phyloP scores from a whole-genome alignment of 2,113 vertebrate species.

The Eublepharis macularius region DNA sequence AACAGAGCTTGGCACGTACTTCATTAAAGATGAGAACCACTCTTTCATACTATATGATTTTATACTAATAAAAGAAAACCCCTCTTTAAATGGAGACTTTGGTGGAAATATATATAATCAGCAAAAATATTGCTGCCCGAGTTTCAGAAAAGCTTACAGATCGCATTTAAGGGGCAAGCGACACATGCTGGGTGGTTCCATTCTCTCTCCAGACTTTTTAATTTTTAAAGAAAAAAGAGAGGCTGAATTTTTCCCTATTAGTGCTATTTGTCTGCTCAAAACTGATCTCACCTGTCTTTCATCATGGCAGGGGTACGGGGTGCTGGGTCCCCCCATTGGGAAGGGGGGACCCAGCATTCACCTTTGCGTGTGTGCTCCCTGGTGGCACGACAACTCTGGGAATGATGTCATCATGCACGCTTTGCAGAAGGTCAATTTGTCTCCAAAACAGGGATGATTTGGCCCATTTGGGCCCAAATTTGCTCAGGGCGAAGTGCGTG shows the following conservation, averaged over 20 bases:
- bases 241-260: slow-evolving; percentile 29
- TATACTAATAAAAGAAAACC: slow-evolving; percentile 3
- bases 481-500: too few species aligned
- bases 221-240: too few species aligned
- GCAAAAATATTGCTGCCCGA: neutral
- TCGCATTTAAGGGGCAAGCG: neutral
- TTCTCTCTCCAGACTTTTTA: neutral
- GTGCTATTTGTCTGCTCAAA: slow-evolving; percentile 47
- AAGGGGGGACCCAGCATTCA: too few species aligned
- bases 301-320: neutral
- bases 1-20: neutral
- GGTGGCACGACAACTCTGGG: too few species aligned
- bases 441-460: too few species aligned
- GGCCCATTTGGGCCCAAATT: too few species aligned
- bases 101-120: neutral
- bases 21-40: neutral
- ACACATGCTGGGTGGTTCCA: neutral
- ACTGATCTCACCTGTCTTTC: slow-evolving; percentile 43
- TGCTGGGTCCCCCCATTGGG: too few species aligned
- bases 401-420: too few species aligned
- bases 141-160: neutral
- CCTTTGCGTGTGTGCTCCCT: too few species aligned
- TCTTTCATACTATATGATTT: neutral
- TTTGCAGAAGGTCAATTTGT: too few species aligned
- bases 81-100: neutral